Base-by-base conservation (phyloP, 2,113 vertebrate species). In the Neolamprologus hecqui region DNA sequence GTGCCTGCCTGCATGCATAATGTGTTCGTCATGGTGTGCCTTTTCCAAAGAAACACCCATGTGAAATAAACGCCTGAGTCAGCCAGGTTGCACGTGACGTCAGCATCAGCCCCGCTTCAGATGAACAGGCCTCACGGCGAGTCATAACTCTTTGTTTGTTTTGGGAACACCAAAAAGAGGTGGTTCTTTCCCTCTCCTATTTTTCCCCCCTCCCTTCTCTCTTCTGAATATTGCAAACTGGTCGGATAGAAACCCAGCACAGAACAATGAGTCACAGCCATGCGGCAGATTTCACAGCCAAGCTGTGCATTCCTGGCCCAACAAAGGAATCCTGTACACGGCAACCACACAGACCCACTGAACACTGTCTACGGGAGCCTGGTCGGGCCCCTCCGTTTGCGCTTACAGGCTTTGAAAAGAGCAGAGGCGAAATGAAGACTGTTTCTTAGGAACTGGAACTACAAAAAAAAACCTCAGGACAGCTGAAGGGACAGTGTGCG, bases 301-400 rank as follows among this genome's bases (percentile, higher is more conserved):
- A 86, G 88, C 92, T 86, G 94, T 92, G 93, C 93, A 95, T 96
- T 95, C 94, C 95, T 92, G 90, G 60, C 77, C 87, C 84, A 42
- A 94, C 94, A 96, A 94, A 94, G 89, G 92, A 95, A 94, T 93
- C 90, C 93, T 87, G 87, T 86, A 88, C 91, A 83, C 89, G 92
- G 88, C 91, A 87, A 88, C 83, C 91, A 93, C 93, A 87, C 89
- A 79, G 57, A 90, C 12, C 84, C 65, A 54, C 79, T 51, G 80
- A 91, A 19, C 83, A 13, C 53, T 2, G 17, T 84, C 90, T 84
- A 86, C 54, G 19, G 89, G n/a, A 77, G 86, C 83, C 88, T 10
- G 73, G 45, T 40, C 2, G 19, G 45, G 90, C 84, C 42, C 81
- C 85, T 70, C n/a, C 8, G 31, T 40, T 65, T 54, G 82, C 3